Conservation (phyloP, 2,113 vertebrate genomes). For the Uria lomvia region DNA sequence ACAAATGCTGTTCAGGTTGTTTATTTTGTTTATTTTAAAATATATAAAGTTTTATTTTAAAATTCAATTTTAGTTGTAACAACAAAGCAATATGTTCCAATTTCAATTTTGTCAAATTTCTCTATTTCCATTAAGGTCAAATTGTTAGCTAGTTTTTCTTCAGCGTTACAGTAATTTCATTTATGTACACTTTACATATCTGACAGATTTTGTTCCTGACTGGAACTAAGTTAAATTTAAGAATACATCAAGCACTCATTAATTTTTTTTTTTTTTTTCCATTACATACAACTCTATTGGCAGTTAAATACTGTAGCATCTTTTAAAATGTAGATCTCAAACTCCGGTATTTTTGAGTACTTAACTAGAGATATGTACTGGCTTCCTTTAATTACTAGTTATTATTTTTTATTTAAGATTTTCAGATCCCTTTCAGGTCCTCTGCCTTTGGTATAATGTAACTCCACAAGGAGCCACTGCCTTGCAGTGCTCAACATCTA, state of each 20-base stretch:
- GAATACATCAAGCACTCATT: background rate
- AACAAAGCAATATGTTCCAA: background rate
- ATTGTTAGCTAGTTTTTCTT: background rate
- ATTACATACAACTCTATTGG: background rate
- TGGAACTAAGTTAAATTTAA: background rate
- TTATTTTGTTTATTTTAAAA: background rate
- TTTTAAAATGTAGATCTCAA: background rate
- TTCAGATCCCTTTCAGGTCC: background rate
- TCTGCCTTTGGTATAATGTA: background rate
- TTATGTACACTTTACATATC: background rate
- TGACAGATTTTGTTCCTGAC: background rate
- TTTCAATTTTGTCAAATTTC: background rate
- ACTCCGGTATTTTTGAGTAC: background rate
- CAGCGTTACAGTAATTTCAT: background rate
- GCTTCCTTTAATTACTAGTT: background rate
- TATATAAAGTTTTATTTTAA: background rate
- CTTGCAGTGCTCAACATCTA: background rate
- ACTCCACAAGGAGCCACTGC: background rate
- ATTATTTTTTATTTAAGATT: background rate
- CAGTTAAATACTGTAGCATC: background rate
- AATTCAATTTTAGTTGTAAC: background rate
- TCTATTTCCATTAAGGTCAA: background rate
- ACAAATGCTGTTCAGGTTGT: too few relatives aligned
- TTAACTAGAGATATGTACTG: background rate
- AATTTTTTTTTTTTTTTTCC: background rate